Evolutionary conservation across 1,140 invertebrate genomes (phyloP).

Genomic region (Achroia grisella): DNA sequence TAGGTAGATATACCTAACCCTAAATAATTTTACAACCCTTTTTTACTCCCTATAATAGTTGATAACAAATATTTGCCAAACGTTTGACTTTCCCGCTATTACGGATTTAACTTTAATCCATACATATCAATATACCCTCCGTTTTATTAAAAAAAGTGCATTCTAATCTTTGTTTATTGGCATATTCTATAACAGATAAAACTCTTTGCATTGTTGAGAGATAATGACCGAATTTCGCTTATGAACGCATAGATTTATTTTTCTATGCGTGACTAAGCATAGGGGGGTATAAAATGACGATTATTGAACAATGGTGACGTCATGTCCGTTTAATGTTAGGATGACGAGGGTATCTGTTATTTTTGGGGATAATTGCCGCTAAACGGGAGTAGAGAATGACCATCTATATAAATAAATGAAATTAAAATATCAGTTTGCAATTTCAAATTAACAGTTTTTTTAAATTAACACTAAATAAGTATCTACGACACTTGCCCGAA

Average conservation of each 20-base stretch:
- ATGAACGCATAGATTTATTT: slow-evolving; percentile 17
- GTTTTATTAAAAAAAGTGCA: slow-evolving; percentile 10
- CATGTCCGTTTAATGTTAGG: not conserved
- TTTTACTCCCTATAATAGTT: not conserved
- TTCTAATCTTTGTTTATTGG: slow-evolving; percentile 51
- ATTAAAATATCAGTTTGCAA: no score
- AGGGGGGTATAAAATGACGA: slow-evolving; percentile 10
- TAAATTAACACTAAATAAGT: no score
- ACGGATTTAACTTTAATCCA: slow-evolving; percentile 25
- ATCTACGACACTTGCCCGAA: no score
- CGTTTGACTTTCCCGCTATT: slow-evolving; percentile 5
- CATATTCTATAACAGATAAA: slow-evolving; percentile 24
- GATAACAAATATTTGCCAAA: slow-evolving; percentile 14
- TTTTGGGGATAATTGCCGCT: no score
- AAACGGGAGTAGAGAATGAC: no score
- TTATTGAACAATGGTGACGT: slow-evolving; percentile 9
- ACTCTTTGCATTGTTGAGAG: slow-evolving; percentile 27
- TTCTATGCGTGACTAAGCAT: slow-evolving; percentile 39
- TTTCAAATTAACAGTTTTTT: no score
- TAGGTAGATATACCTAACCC: no score
- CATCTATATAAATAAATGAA: no score
- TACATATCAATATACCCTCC: slow-evolving; percentile 42
- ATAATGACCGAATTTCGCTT: slow-evolving; percentile 27
- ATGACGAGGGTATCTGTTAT: no score
- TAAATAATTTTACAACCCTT: no score